Base-by-base conservation (phyloP, 2,888 invertebrate genomes). In the Lymantria monacha region DNA sequence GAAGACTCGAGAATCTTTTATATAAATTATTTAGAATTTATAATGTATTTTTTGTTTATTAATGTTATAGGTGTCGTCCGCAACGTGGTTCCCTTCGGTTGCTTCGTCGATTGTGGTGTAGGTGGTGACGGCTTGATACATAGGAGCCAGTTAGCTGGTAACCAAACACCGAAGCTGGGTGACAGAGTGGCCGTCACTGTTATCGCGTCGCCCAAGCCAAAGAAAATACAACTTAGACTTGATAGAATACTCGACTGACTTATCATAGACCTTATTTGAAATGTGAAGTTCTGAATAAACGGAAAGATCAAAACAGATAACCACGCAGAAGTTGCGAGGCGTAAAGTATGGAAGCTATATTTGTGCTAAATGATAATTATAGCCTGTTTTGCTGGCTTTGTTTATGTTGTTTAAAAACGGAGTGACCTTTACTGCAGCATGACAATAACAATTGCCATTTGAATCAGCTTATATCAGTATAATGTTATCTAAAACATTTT, bases 31-130 rank as follows among this genome's bases (percentile, higher is more conserved):
- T n/a, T 22, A 5, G 2, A 22, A 22, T 22, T 3, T 5, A 22
- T 22, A 33, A 33, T 33, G 2, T 8, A 33, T 1, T 10, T 3
- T 10, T 5, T 10, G n/a, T n/a, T n/a, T n/a, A n/a, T 15, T 15
- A 15, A 7, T 48, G n/a, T 45, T 38, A 14, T 13, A 94, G 97
- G 98, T n/a, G 93, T 95, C 1, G 95, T 98, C 0, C 93, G 93
- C 12, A 98, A 98, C 81, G 94, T 96, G 0, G 97, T 97, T 0
- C 95, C 96, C 58, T 98, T 98, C 81, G 98, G 98, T 0, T 95
- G 96, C 47, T 98, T 98, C 84, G 96, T 98, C 0, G 98, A 98
- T 76, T 93, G 96, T 61, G 97, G 97, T 0, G 94, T 96, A 0
- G 94, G 94, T 15, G 92, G 82, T 46, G 92, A 94, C 74, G 96